phyloP scores from a whole-genome alignment of 2,113 vertebrate species.

The Chauna torquata region DNA sequence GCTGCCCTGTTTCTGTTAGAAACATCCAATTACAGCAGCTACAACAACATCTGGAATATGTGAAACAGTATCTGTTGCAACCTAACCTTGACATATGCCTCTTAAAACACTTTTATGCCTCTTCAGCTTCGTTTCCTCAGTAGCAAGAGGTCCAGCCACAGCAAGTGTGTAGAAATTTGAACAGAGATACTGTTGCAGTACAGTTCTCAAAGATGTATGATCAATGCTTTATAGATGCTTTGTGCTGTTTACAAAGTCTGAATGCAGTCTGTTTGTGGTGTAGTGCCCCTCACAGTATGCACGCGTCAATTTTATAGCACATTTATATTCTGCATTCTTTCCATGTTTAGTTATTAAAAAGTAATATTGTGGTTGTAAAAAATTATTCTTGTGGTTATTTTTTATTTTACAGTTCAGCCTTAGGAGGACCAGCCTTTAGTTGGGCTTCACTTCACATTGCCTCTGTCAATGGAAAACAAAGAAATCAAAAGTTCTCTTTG shows the following conservation, averaged over 20 bases:
- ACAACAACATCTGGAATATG: neutral
- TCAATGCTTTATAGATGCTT: neutral
- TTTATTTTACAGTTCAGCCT: neutral
- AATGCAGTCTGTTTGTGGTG: neutral
- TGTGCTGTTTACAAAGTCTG: neutral
- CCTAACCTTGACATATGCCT: neutral
- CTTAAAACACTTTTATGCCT: neutral
- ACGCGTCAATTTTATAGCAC: accelerated
- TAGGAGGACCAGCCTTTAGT: neutral
- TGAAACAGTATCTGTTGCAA: neutral
- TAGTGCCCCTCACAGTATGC: neutral
- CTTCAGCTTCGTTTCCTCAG: neutral
- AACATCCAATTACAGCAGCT: neutral
- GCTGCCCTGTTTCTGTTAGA: neutral
- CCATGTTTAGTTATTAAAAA: neutral
- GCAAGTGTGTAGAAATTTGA: neutral
- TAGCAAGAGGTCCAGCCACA: neutral
- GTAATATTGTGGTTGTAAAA: neutral
- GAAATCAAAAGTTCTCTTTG: neutral
- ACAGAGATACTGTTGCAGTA: accelerated
- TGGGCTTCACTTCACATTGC: neutral
- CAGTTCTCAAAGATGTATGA: neutral
- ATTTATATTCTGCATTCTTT: neutral
- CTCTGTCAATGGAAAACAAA: neutral
- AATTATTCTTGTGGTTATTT: neutral